Conservation (phyloP, 2,113 vertebrate species). For the Nerophis ophidion region DNA sequence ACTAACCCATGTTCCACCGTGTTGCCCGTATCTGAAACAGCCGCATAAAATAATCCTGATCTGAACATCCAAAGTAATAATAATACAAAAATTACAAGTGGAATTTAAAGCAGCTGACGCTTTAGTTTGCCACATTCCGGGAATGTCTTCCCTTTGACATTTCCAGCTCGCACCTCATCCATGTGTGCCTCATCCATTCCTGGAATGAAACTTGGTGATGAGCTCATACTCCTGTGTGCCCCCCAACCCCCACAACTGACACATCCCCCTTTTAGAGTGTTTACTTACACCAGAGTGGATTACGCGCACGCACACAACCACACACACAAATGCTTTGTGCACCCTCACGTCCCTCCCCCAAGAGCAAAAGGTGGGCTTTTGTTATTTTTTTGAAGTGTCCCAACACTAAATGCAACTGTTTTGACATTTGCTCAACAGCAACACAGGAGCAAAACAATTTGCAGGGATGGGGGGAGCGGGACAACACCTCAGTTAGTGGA, state of each 20-base stretch:
- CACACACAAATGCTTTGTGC: conserved; percentile 12
- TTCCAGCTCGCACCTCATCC: conserved; percentile 19
- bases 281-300: conserved; percentile 9
- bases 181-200: conserved; percentile 39
- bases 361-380: conserved; percentile 55
- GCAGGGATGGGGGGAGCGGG: not conserved
- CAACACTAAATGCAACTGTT: conserved; percentile 27
- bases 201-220: conserved; percentile 44
- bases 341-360: conserved; percentile 6
- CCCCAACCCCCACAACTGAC: conserved; percentile 25
- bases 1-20: no score
- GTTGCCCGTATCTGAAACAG: no score
- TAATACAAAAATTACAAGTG: not conserved
- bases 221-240: conserved; percentile 30
- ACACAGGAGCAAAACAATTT: conserved; percentile 36
- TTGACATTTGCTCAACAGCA: conserved; percentile 42
- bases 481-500: conserved; percentile 32
- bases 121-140: conserved; percentile 29
- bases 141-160: conserved; percentile 28
- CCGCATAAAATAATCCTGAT: no score
- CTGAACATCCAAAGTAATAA: no score
- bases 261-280: conserved; percentile 15
- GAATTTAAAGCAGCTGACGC: no score
- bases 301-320: not conserved
- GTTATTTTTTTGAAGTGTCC: conserved; percentile 41